Conservation (phyloP, 2,113 vertebrate genomes). For the Egretta garzetta region DNA sequence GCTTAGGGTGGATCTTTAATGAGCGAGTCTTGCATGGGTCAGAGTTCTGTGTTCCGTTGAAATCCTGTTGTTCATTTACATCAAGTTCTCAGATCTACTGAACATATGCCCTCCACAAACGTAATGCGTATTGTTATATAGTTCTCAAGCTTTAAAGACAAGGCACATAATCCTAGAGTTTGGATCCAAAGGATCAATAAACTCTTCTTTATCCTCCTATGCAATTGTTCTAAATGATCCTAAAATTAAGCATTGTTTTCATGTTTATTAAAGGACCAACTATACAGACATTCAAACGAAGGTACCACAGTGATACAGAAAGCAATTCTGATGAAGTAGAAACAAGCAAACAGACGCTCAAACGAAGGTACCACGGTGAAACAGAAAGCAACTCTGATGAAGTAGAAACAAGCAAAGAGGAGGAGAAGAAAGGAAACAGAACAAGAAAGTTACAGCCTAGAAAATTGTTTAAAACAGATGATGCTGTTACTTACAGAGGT, state of each 20-base stretch:
- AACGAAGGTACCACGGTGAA: conserved; percentile 50
- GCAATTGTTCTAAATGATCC: background rate
- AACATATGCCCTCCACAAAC: background rate
- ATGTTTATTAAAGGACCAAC: conserved; percentile 48
- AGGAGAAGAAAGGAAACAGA: conserved; percentile 16
- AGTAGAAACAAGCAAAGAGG: background rate
- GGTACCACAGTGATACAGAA: conserved; percentile 29
- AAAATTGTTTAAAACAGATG: conserved; percentile 63
- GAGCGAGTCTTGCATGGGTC: background rate
- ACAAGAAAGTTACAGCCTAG: conserved; percentile 50
- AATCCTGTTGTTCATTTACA: background rate
- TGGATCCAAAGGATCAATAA: background rate
- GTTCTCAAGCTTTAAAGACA: background rate
- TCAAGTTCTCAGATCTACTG: background rate
- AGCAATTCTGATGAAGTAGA: conserved; percentile 53
- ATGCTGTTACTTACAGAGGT: conserved; percentile 55
- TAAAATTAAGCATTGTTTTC: background rate
- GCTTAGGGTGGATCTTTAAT: background rate
- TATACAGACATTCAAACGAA: conserved; percentile 51
- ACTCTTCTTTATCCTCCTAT: background rate
- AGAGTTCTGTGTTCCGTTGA: background rate
- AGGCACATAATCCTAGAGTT: background rate
- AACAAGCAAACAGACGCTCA: conserved; percentile 35
- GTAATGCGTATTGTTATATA: background rate
- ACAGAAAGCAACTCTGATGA: conserved; percentile 51